Evolutionary conservation across 1,140 invertebrate genomes (phyloP).

Genomic region (Cyphomyrmex costatus): DNA sequence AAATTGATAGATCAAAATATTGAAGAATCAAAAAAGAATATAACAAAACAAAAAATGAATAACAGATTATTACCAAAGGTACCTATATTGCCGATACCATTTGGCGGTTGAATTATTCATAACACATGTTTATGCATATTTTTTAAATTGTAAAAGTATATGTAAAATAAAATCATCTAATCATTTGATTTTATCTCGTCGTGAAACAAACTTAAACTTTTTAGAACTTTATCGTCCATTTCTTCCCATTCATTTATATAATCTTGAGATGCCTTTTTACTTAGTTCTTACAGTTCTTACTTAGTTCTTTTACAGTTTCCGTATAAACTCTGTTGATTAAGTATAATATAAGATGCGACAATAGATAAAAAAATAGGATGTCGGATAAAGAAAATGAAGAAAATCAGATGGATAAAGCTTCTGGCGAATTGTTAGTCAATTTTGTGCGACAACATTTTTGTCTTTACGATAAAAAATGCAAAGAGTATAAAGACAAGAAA

Average conservation of each 20-base stretch:
- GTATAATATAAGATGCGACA: no score
- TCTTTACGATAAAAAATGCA: no score
- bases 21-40: background rate
- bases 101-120: conserved; percentile 11
- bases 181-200: conserved; percentile 64
- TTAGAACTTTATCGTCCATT: conserved; percentile 2
- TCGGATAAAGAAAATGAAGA: no score
- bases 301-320: no score
- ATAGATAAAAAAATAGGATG: no score
- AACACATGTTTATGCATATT: conserved; percentile 11
- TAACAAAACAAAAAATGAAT: background rate
- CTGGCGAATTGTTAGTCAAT: no score
- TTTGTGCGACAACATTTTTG: no score
- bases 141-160: conserved; percentile 14
- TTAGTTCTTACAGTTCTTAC: no score
- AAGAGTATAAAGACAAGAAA: background rate
- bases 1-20: background rate
- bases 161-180: conserved; percentile 31
- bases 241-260: conserved; percentile 64
- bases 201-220: conserved; percentile 56
- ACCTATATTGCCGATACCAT: conserved; percentile 26
- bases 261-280: no score
- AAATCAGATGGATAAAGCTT: no score
- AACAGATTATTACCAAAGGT: conserved; percentile 11
- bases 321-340: no score